These are phyloP conservation scores for Litocranius walleri DNA, from an alignment of 2,113 vertebrate genomes.

Conservation along the genomic window DNA sequence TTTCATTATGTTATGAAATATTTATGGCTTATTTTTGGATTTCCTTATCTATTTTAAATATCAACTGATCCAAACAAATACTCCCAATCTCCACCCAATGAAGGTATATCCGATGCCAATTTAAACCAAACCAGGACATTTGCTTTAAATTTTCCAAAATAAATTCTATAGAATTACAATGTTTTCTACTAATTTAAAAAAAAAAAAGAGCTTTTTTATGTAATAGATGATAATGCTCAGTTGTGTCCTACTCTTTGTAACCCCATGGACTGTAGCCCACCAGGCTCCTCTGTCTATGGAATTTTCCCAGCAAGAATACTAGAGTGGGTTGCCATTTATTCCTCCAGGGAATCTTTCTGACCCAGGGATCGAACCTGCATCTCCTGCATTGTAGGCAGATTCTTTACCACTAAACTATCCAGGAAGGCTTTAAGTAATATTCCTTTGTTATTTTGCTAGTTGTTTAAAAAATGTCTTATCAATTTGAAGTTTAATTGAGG, in stretches of 20 bases:
- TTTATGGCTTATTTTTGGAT: constrained; percentile 59
- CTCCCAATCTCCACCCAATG: constrained; percentile 65
- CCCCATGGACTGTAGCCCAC: not conserved
- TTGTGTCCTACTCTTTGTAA: not conserved
- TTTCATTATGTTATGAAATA: constrained; percentile 73
- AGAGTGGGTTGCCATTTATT: not conserved
- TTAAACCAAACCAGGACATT: constrained; percentile 70
- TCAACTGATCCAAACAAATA: constrained; percentile 67
- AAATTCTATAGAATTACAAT: constrained; percentile 45
- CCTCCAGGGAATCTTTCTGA: not conserved
- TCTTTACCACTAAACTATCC: not conserved
- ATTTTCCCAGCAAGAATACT: not conserved
- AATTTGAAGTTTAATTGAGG: constrained; percentile 65
- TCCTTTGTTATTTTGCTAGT: not conserved
- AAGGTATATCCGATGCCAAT: constrained; percentile 70
- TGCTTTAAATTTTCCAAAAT: constrained; percentile 36
- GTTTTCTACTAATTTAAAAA: constrained; percentile 52
- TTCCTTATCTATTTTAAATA: constrained; percentile 63
- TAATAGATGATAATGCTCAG: not conserved
- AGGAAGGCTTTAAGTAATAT: not conserved
- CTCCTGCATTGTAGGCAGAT: not conserved
- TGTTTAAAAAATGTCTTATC: constrained; percentile 21
- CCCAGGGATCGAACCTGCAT: not conserved
- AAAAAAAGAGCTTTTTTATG: not conserved
- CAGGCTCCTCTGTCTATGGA: not conserved